Evolutionary conservation across 2,888 invertebrate genomes (phyloP), one percentile per base, ranked within the genome.

Genomic region (Tiliacea aurago): DNA sequence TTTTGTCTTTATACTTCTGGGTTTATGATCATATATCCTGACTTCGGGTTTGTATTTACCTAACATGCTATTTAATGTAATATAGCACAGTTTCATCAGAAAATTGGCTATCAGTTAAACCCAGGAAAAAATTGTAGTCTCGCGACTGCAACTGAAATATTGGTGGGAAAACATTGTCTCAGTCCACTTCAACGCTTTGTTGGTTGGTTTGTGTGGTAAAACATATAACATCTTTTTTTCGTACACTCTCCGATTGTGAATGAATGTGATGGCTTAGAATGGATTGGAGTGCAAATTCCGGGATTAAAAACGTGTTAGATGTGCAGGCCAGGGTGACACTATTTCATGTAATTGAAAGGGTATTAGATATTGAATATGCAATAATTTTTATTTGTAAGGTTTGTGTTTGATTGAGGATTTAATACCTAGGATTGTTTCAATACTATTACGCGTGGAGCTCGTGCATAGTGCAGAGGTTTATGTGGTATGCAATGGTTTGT

Each of bases 141-240:
- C 13, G 51, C 3, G n/a, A 73, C 45, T 49, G 55, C 47, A 73
- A 65, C n/a, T 11, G 45, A 73, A 65, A 62, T 45, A 59, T 51
- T 49, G 28, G 45, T n/a, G 33, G 15, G 33, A 28, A 56, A 74
- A 68, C 43, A 68, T 71, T 80, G 76, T 67, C 80, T 65, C 67
- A 61, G 41, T 18, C 33, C 33, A 53, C 56, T 51, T 33, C 18
- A 43, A 18, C 47, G 79, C 61, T 45, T 67, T 43, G 33, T 76
- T 56, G 47, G 28, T 37, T 51, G 43, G 37, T 70, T n/a, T n/a
- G n/a, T n/a, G n/a, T n/a, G n/a, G 43, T 78, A 63, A 67, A 75
- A 75, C 33, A 70, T 73, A 37, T 66, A 43, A 61, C 53, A 53
- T 51, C 6, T 47, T 78, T 73, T 65, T 47, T 77, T 68, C 56